Evolutionary conservation across 2,113 vertebrate genomes (phyloP).

Genomic region (Hippopotamus amphibius): DNA sequence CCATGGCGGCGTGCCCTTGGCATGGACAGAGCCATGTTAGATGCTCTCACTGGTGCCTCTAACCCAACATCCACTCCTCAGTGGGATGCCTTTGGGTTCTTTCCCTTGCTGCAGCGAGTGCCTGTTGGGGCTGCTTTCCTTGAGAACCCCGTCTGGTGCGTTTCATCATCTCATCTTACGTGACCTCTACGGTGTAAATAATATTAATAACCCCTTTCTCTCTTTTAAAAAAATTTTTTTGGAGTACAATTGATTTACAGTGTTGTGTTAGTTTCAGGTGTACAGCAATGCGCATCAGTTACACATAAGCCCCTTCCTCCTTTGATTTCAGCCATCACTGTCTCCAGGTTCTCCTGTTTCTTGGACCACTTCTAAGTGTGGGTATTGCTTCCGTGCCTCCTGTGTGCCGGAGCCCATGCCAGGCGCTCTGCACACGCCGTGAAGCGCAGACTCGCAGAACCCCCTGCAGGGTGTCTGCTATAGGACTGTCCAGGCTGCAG

Average conservation of each 20-base stretch:
- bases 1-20: not conserved
- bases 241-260: too few relatives aligned
- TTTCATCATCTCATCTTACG: not conserved
- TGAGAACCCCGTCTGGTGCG: not conserved
- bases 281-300: too few relatives aligned
- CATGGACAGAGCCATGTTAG: not conserved
- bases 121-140: not conserved
- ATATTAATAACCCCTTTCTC: too few relatives aligned
- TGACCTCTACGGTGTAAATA: not conserved
- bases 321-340: not conserved
- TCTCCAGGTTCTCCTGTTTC: not conserved
- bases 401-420: not conserved
- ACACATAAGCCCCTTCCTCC: too few relatives aligned
- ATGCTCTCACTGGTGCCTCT: too few relatives aligned
- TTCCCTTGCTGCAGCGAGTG: not conserved
- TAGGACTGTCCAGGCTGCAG: not conserved
- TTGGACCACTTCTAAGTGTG: not conserved
- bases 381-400: not conserved
- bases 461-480: too few relatives aligned
- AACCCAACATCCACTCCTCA: not conserved
- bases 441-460: too few relatives aligned
- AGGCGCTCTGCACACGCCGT: not conserved
- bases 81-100: rapidly evolving
- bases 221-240: too few relatives aligned
- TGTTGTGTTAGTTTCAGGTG: too few relatives aligned